Evolutionary conservation across 1,140 invertebrate genomes (phyloP), one percentile per base, ranked within the genome.

Genomic region (Drosophila ironensis): DNA sequence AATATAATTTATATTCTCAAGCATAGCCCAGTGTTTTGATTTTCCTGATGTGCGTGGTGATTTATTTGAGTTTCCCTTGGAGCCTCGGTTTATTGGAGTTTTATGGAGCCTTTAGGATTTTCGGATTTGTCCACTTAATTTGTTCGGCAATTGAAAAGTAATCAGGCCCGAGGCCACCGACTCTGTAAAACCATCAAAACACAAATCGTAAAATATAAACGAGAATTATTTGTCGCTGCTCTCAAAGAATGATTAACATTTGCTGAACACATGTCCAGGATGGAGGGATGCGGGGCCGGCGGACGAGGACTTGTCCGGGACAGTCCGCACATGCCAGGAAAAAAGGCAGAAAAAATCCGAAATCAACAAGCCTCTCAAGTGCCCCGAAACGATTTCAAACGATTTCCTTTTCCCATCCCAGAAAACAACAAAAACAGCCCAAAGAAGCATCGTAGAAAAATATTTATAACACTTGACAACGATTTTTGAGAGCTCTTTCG

Each of bases 381-480:
- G 78, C 66, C 61, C 64, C 51, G 45, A 50, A 69, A 66, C 42
- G 25, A 60, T 76, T 76, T 69, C 53, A 72, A 70, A 72, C 59
- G 64, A 72, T 82, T 78, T 69, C 47, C 77, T 68, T 47, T 54
- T 40, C 50, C 17, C 45, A 45, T 46, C 35, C 24, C 30, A 48
- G 41, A 30, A 50, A 56, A 72, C 38, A 71, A 46, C 12, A 30
- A 25, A 46, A 27, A 22, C 17, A 67, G 6, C 12, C 17, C 12
- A 24, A 24, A 28, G 30, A 71, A 24, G 37, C 50, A 66, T 60
- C 56, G 78, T 78, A 66, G 80, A 78, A 71, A 73, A 84, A 82
- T 84, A 84, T 84, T 86, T 82, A 78, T 84, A 84, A 67, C 78
- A 84, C 78, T 84, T 84, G 78, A 84, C 78, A 84, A 71, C n/a